Conservation (phyloP, 1,140 invertebrate genomes). For the Meteorus sp. region DNA sequence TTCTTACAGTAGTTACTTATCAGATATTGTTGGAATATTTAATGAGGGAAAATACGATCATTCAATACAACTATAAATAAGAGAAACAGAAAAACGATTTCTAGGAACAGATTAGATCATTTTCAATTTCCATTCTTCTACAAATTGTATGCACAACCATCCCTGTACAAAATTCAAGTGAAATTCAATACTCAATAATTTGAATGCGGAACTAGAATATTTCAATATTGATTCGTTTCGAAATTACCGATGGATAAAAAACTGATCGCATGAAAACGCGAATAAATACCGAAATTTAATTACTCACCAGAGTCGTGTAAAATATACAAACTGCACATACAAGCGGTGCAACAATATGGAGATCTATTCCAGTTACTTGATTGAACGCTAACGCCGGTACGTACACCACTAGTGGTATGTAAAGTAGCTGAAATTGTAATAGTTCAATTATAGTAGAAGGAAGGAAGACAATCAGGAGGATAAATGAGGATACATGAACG, state of each 20-base stretch:
- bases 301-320: conserved; percentile 78
- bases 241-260: background rate
- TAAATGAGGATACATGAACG: background rate
- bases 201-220: too few relatives aligned
- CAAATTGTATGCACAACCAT: too few relatives aligned
- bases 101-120: too few relatives aligned
- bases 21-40: too few relatives aligned
- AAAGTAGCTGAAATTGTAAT: conserved; percentile 62
- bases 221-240: too few relatives aligned
- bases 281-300: conserved; percentile 4
- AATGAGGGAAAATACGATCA: too few relatives aligned
- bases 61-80: too few relatives aligned
- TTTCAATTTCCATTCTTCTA: background rate
- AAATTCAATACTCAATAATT: too few relatives aligned
- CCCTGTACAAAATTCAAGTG: too few relatives aligned
- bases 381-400: conserved; percentile 88
- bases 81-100: too few relatives aligned
- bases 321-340: conserved; percentile 80
- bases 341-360: conserved; percentile 70
- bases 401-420: conserved; percentile 88
- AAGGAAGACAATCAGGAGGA: background rate
- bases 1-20: too few relatives aligned
- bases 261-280: background rate
- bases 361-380: conserved; percentile 77
- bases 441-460: background rate